phyloP scores from a whole-genome alignment of 64 coral and sea anemone species.

The Montipora foliosa region DNA sequence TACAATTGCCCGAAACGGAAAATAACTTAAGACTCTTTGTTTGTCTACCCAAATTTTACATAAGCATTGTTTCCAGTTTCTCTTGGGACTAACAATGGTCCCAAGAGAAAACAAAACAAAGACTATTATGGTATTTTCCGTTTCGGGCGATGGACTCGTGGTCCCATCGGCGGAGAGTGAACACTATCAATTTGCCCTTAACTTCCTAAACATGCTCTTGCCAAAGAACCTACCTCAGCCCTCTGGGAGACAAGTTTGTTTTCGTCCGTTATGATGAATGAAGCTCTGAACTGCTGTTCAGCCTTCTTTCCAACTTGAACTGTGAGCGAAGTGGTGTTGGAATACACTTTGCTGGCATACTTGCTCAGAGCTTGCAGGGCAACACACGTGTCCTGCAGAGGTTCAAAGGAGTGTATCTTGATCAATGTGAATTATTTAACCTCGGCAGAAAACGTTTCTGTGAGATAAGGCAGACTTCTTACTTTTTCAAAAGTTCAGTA shows the following conservation, averaged over 20 bases:
- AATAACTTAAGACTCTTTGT: too few species aligned
- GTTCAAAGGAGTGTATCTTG: neutral
- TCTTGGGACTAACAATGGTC: too few species aligned
- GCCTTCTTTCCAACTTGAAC: conserved; percentile 48
- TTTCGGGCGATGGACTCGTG: too few species aligned
- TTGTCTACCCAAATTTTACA: too few species aligned
- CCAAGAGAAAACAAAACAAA: too few species aligned
- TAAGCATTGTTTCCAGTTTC: too few species aligned
- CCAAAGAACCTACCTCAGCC: conserved; percentile 44
- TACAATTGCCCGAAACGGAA: neutral
- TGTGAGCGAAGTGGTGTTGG: neutral
- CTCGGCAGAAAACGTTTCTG: too few species aligned
- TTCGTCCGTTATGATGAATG: conserved; percentile 65
- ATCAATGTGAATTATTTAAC: too few species aligned
- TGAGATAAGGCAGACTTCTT: too few species aligned
- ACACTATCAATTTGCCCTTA: neutral
- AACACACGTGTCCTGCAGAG: conserved; percentile 90
- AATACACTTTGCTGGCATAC: conserved; percentile 64
- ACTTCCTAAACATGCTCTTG: neutral
- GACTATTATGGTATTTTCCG: too few species aligned
- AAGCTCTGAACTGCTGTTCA: conserved; percentile 44
- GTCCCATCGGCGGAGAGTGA: too few species aligned
- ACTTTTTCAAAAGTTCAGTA: too few species aligned
- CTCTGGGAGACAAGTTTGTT: conserved; percentile 85
- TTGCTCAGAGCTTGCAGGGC: conserved; percentile 82